Evolutionary conservation across 1,140 invertebrate genomes (phyloP).

Genomic region (Brachionus sp.): DNA sequence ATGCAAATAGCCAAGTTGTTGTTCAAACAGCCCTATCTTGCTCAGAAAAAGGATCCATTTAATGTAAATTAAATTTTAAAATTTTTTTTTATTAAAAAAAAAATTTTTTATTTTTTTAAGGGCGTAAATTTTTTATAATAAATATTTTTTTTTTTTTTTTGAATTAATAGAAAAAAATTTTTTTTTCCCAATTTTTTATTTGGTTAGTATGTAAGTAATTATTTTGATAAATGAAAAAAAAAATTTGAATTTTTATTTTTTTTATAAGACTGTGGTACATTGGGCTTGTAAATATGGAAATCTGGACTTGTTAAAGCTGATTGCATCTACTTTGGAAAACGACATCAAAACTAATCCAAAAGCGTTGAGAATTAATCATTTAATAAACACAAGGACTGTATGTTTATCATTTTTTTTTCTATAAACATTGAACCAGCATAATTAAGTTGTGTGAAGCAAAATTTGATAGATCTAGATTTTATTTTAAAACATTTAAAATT

Average conservation of each 20-base stretch:
- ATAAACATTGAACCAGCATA: background rate
- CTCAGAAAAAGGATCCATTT: constrained; percentile 44
- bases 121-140: background rate
- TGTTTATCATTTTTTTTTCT: background rate
- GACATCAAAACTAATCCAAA: constrained; percentile 23
- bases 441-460: background rate
- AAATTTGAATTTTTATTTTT: background rate
- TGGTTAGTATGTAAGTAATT: constrained; percentile 35
- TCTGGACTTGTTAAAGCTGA: constrained; percentile 13
- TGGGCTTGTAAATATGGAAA: constrained; percentile 45
- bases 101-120: background rate
- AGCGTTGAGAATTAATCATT: constrained; percentile 7
- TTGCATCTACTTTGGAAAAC: constrained; percentile 40
- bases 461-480: too few relatives aligned
- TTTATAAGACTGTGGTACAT: constrained; percentile 26
- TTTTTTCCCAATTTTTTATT: background rate
- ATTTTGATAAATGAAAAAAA: background rate
- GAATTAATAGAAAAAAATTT: background rate
- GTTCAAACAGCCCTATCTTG: constrained; percentile 35
- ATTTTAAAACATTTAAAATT: too few relatives aligned
- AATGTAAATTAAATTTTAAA: constrained; percentile 5
- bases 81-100: background rate
- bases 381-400: constrained; percentile 42
- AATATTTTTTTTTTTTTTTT: background rate
- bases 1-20: constrained; percentile 32